Evolutionary conservation across 1,140 invertebrate genomes (phyloP).

Genomic region (Macrobrachium nipponense): DNA sequence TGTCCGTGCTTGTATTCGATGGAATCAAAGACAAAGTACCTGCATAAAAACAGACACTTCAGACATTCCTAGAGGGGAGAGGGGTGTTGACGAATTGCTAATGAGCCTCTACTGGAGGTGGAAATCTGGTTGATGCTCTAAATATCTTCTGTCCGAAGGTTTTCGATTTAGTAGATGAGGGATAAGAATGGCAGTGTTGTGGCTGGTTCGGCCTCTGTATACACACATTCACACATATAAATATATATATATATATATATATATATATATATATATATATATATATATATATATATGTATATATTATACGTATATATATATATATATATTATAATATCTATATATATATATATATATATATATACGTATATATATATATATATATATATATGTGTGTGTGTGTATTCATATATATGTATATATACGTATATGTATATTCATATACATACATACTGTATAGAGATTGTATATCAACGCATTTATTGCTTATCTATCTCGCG

Average conservation of each 20-base stretch:
- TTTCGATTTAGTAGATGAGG: too few relatives aligned
- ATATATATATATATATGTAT: neutral
- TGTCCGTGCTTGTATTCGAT: too few relatives aligned
- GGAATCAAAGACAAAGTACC: too few relatives aligned
- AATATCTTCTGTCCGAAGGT: too few relatives aligned
- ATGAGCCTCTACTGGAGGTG: too few relatives aligned
- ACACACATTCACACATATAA: too few relatives aligned
- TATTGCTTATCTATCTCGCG: neutral
- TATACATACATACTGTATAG: slow-evolving; percentile 21
- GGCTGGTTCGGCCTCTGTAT: too few relatives aligned
- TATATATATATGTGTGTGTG: neutral
- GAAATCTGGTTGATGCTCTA: too few relatives aligned
- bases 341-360: neutral
- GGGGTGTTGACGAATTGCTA: too few relatives aligned
- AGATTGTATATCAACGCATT: slow-evolving; percentile 4
- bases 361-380: neutral
- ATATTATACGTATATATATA: neutral
- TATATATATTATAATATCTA: neutral
- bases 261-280: neutral
- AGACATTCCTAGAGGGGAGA: too few relatives aligned
- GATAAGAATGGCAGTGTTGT: too few relatives aligned
- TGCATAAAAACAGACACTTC: too few relatives aligned
- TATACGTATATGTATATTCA: neutral
- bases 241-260: neutral
- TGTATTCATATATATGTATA: neutral